Evolutionary conservation across 2,888 invertebrate species (phyloP).

Genomic region (Teinopalpus imperialis): DNA sequence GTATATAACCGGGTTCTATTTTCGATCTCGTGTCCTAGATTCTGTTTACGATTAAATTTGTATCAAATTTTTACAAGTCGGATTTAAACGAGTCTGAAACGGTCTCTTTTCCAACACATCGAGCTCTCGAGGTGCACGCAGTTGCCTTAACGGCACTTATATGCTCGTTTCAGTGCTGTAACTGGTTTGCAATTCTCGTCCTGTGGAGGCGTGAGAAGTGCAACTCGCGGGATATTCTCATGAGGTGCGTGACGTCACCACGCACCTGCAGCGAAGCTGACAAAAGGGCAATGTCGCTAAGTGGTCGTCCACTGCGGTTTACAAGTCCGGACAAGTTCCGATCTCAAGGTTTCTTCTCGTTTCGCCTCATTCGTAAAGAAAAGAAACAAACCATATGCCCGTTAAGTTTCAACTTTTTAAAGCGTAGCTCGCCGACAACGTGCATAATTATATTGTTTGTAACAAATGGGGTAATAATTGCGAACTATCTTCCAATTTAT

Average conservation of each 20-base stretch:
- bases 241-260: conserved; percentile 65
- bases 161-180: conserved; percentile 51
- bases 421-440: too few species aligned
- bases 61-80: not conserved
- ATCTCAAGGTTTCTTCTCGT: conserved; percentile 33
- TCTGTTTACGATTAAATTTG: conserved; percentile 36
- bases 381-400: conserved; percentile 1
- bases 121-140: conserved; percentile 33
- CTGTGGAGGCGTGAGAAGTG: conserved; percentile 76
- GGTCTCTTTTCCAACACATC: conserved; percentile 33
- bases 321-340: conserved; percentile 62
- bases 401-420: conserved; percentile 25
- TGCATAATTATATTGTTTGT: too few species aligned
- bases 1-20: too few species aligned
- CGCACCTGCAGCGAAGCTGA: conserved; percentile 61
- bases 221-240: conserved; percentile 68
- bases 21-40: too few species aligned
- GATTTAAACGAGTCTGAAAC: conserved; percentile 27
- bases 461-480: too few species aligned
- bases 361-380: conserved; percentile 23
- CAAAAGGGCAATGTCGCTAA: conserved; percentile 65
- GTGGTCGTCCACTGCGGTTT: conserved; percentile 64
- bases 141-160: conserved; percentile 71
- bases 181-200: conserved; percentile 69
- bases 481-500: too few species aligned